Conservation (phyloP, 2,888 invertebrate species). For the Watsonalla cultraria region DNA sequence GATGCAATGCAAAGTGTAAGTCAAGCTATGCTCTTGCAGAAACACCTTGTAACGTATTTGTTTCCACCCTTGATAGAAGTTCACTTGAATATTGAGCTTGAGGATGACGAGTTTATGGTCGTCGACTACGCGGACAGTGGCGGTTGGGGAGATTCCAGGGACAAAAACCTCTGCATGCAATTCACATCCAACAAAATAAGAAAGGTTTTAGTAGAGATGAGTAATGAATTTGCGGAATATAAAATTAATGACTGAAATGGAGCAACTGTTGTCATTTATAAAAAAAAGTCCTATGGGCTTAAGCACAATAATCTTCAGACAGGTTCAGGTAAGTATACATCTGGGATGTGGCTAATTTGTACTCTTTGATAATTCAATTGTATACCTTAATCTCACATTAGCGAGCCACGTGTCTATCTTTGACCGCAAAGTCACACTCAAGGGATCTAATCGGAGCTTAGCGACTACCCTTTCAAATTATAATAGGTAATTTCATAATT, state of each 20-base stretch:
- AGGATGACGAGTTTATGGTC: slow-evolving; percentile 30
- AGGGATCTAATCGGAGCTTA: too few relatives aligned
- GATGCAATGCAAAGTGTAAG: slow-evolving; percentile 22
- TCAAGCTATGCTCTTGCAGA: slow-evolving; percentile 25
- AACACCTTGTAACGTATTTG: slow-evolving; percentile 14
- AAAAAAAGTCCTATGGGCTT: too few relatives aligned
- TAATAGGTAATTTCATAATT: too few relatives aligned
- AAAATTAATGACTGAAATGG: slow-evolving; percentile 1
- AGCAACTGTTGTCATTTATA: not conserved
- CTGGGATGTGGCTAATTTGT: too few relatives aligned
- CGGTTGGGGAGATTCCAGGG: slow-evolving; percentile 48
- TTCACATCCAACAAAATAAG: slow-evolving; percentile 42
- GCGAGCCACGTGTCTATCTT: too few relatives aligned
- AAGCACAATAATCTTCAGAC: too few relatives aligned
- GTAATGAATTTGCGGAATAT: slow-evolving; percentile 25
- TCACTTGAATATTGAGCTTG: slow-evolving; percentile 34
- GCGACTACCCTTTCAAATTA: too few relatives aligned
- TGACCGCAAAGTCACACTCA: too few relatives aligned
- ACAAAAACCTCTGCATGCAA: slow-evolving; percentile 40
- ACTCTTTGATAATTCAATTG: too few relatives aligned
- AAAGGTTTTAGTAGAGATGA: slow-evolving; percentile 36
- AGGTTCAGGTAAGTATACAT: too few relatives aligned
- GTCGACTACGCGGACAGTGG: slow-evolving; percentile 40
- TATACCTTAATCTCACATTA: too few relatives aligned
- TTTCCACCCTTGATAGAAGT: slow-evolving; percentile 41